Conservation (phyloP, 2,888 invertebrate species). For the Deilephila elpenor region DNA sequence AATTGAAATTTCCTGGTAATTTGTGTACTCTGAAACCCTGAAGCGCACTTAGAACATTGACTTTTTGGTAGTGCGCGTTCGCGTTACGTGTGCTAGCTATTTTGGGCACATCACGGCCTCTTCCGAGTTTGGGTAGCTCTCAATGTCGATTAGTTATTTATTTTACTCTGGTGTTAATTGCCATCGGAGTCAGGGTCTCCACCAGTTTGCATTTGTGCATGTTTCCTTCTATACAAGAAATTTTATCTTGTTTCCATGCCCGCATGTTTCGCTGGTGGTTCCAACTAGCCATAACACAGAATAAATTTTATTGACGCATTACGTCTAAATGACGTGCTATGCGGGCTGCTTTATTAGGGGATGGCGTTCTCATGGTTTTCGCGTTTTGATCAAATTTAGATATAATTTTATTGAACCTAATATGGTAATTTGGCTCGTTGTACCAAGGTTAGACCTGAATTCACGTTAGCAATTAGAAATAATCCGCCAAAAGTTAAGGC, state of each 20-base stretch:
- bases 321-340: constrained; percentile 55
- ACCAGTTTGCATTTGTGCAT: constrained; percentile 34
- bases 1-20: constrained; percentile 18
- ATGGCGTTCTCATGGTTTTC: constrained; percentile 18
- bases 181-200: constrained; percentile 32
- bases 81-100: constrained; percentile 38
- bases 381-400: constrained; percentile 17
- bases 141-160: constrained; percentile 43
- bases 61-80: constrained; percentile 45
- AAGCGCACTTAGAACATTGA: constrained; percentile 40
- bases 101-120: constrained; percentile 55
- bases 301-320: constrained; percentile 61
- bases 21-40: constrained; percentile 37
- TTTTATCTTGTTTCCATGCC: constrained; percentile 49
- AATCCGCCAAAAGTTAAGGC: constrained; percentile 16
- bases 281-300: constrained; percentile 51
- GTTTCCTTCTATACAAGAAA: constrained; percentile 35
- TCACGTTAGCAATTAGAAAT: constrained; percentile 16
- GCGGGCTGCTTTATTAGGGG: constrained; percentile 58
- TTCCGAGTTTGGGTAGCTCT: constrained; percentile 50
- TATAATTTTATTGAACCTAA: constrained; percentile 15
- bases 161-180: constrained; percentile 26
- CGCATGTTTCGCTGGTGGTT: constrained; percentile 53
- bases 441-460: constrained; percentile 5
- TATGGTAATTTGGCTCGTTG: constrained; percentile 8